Percentiles rank a stretch among this genome's conserved stretches.
Conservation (phyloP, 2,888 invertebrate species). For the Idaea straminata region DNA sequence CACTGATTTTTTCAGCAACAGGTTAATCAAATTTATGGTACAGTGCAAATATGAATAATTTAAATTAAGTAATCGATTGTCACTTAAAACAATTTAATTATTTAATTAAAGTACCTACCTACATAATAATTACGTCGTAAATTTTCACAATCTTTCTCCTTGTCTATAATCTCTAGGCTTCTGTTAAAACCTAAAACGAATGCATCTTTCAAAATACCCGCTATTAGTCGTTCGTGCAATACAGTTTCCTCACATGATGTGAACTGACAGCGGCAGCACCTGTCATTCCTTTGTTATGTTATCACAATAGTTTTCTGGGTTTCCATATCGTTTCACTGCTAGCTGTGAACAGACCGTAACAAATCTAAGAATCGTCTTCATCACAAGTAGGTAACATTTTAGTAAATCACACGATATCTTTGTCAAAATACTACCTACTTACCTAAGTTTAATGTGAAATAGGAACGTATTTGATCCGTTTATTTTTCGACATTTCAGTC, state of each 20-base stretch:
- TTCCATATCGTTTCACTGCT: conserved; percentile 44
- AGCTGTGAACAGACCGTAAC: conserved; percentile 2
- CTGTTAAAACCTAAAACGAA: conserved; percentile 19
- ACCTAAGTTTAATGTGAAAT: not conserved
- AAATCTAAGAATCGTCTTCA: conserved; percentile 1
- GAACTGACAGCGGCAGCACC: conserved; percentile 48
- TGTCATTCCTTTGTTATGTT: conserved; percentile 64
- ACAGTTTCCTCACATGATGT: conserved; percentile 51
- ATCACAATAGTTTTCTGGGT: conserved; percentile 57
- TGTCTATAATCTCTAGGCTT: conserved; percentile 25
- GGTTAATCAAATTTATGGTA: too few relatives aligned
- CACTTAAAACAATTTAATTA: not conserved
- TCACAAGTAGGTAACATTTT: not conserved
- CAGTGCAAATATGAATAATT: too few relatives aligned
- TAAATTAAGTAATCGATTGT: too few relatives aligned
- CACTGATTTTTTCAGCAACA: too few relatives aligned
- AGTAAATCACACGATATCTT: not conserved
- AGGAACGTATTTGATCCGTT: not conserved
- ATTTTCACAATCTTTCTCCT: conserved; percentile 3
- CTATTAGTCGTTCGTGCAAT: conserved; percentile 40
- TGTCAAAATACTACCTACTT: not conserved
- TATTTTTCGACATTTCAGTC: not conserved
- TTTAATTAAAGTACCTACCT: not conserved
- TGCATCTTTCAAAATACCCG: conserved; percentile 40
- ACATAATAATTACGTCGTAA: too few relatives aligned